phyloP scores from a whole-genome alignment of 2,113 vertebrate genomes.

The Arenaria interpres region DNA sequence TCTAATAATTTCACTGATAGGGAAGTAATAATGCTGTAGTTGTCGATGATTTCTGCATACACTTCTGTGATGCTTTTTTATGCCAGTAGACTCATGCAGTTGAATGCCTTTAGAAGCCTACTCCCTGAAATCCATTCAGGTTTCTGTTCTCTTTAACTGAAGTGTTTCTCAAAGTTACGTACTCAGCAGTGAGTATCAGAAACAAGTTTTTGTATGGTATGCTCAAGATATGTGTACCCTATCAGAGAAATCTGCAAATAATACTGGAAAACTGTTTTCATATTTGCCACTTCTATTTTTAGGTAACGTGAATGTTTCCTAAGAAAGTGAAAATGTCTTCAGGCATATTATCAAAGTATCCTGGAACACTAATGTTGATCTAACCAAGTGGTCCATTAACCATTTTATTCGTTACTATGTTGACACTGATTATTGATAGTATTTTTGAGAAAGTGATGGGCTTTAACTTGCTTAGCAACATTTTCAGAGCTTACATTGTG shows the following conservation, averaged over 20 bases:
- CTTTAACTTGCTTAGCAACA: background rate
- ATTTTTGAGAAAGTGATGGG: background rate
- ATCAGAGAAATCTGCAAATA: background rate
- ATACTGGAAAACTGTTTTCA: background rate
- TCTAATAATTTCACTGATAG: background rate
- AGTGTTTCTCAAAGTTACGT: background rate
- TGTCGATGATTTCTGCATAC: background rate
- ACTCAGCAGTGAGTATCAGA: background rate
- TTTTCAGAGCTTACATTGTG: background rate
- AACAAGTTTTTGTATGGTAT: fast-evolving
- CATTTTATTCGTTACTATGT: background rate
- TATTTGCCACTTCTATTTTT: background rate
- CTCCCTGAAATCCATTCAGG: background rate
- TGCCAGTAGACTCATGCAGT: background rate
- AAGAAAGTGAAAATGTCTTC: background rate
- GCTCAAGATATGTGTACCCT: background rate
- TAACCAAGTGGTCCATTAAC: background rate
- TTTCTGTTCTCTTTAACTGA: background rate
- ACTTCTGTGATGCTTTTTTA: background rate
- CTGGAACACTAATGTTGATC: background rate
- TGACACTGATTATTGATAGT: background rate
- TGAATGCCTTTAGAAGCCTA: background rate
- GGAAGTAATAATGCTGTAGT: background rate
- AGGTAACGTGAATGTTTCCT: background rate
- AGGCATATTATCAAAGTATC: background rate